Conservation (phyloP, 2,888 invertebrate genomes). For the Lasioglossum zephyrum region DNA sequence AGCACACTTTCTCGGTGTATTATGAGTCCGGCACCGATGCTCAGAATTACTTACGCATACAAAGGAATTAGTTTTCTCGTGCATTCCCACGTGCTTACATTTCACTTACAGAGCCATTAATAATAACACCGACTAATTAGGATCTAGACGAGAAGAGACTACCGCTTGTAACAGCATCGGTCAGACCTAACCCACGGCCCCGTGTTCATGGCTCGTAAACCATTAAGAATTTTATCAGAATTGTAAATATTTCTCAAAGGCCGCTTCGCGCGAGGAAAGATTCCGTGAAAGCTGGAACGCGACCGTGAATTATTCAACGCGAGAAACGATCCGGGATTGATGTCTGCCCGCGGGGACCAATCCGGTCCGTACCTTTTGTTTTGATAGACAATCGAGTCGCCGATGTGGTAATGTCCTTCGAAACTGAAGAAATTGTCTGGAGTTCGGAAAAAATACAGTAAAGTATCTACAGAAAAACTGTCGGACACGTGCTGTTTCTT, state of each 20-base stretch:
- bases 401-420: background rate
- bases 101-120: conserved; percentile 2
- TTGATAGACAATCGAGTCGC: background rate
- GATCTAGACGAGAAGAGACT: conserved; percentile 10
- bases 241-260: conserved; percentile 43
- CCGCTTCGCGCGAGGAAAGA: background rate
- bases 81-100: background rate
- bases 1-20: conserved; percentile 1
- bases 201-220: conserved; percentile 14
- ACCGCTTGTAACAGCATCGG: background rate
- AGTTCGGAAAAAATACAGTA: background rate
- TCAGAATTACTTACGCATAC: background rate
- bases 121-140: conserved; percentile 23
- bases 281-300: conserved; percentile 33
- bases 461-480: too few species aligned
- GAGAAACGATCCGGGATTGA: conserved; percentile 20
- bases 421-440: background rate
- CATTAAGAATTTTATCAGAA: conserved; percentile 32
- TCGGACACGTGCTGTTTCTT: too few species aligned
- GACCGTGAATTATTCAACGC: conserved; percentile 45
- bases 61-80: background rate
- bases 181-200: background rate
- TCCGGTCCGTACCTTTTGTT: background rate
- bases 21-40: background rate
- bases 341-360: background rate